Base-by-base conservation (phyloP, 2,888 invertebrate genomes). In the Augochlorella aurata region DNA sequence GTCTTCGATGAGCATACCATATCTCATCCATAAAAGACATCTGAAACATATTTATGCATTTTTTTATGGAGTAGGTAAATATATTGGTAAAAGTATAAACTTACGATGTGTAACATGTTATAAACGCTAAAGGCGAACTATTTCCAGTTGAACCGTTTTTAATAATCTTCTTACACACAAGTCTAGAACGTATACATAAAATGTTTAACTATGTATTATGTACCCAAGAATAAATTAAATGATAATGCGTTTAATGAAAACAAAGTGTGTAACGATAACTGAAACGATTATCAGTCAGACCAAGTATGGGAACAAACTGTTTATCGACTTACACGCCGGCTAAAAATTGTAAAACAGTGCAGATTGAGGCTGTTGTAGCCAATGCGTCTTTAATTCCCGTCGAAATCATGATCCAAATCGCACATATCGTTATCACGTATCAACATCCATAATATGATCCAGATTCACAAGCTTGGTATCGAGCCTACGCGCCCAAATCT, bases 291-390 rank as follows among this genome's bases (percentile, higher is more conserved):
- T 21, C 10, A 9, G 1, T 12, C 21, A 18, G 49, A 18, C 12
- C 12, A 16, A 61, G 50, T 61, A 4, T 14, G 29, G 2, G 2
- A 21, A 44, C 8, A n/a, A 24, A 29, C 12, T 18, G 12, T 49
- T 82, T 50, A 68, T 63, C 68, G 66, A 96, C 97, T 96, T 95
- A 98, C 98, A 95, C 95, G 94, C 98, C 98, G 81, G 97, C 96
- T 88, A 98, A 94, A 95, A 97, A 98, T 92, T 98, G 97, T 82
- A 97, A 94, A 87, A 98, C 95, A 21, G 98, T 97, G 84, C 96
- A 96, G 81, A 96, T 94, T 68, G 97, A 97, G 54, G 98, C 97
- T 65, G 95, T 94, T 5, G 94, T 91, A 12, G 95, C 95, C 71
- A 95, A 91, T 74, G 94, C 83, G 74, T 94, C 94, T 90, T 94